Percentiles rank a stretch among this genome's conserved stretches.
phyloP scores from a whole-genome alignment of 2,888 invertebrate genomes.

The Cheiracanthium punctorium region DNA sequence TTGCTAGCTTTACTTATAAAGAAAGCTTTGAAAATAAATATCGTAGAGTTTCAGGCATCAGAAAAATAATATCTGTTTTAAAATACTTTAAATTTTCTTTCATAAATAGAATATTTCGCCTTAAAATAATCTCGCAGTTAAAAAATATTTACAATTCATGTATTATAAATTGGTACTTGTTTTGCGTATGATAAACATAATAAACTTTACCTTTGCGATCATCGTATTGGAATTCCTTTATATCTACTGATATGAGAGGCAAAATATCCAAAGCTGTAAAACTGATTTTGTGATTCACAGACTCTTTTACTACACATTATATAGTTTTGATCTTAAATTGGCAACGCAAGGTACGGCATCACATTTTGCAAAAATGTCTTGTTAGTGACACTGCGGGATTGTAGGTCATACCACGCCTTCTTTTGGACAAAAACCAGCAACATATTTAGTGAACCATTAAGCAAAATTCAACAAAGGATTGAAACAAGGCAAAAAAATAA shows the following conservation, averaged over 20 bases:
- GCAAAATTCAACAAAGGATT: not conserved
- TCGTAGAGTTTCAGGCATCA: too few species aligned
- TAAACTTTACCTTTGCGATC: constrained; percentile 10
- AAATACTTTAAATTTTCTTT: too few species aligned
- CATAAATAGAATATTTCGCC: too few species aligned
- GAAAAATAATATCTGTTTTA: too few species aligned
- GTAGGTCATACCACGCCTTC: constrained; percentile 6
- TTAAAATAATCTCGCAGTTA: too few species aligned
- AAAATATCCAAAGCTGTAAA: not conserved
- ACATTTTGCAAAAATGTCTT: not conserved
- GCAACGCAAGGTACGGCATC: constrained; percentile 6
- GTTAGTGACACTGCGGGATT: not conserved
- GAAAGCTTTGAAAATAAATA: too few species aligned
- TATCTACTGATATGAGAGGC: not conserved
- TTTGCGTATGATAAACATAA: too few species aligned
- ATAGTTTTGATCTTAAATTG: not conserved
- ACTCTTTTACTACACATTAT: not conserved
- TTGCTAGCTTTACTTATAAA: too few species aligned
- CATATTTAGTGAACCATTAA: constrained; percentile 18
- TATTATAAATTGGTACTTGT: too few species aligned
- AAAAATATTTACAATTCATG: too few species aligned
- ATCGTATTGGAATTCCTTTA: not conserved
- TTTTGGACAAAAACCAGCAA: not conserved
- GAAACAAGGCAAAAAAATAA: not conserved
- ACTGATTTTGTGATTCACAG: not conserved